Base-by-base conservation (phyloP, 2,888 invertebrate species). In the Anorthoa munda region DNA sequence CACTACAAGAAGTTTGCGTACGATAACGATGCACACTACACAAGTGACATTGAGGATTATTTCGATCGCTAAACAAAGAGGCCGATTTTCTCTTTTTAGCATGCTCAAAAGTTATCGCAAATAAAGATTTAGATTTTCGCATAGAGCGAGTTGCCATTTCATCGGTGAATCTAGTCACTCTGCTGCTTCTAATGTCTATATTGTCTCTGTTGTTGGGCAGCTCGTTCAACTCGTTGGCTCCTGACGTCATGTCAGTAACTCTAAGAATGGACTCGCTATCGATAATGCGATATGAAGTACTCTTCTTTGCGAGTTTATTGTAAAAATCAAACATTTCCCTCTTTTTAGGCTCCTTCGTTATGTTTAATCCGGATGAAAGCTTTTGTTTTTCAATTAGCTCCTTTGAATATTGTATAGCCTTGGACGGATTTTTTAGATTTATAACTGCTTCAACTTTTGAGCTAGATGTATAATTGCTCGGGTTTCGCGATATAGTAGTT, bases 161-260 rank as follows among this genome's bases (percentile, higher is more conserved):
- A 55, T 88, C 86, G 12, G 77, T 77, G 23, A 69, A 65, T 64
- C 74, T 79, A 12, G 70, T 50, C 9, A 11, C 13, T 50, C 0
- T 56, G 48, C n/a, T 50, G 39, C 26, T 45, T 59, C 9, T 78
- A 39, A 26, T 21, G 0, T 60, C 46, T 59, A 4, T 9, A 53
- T 59, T 53, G 15, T 53, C 39, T 45, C 12, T 60, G 15, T 26
- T 74, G 12, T 18, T 45, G 2, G 18, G 18, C 18, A 48, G 77
- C n/a, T 80, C 78, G 50, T 76, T 80, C 0, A 83, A 68, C 65
- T 86, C 87, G 46, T 88, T 86, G 15, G 86, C 88, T 26, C 86
- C 88, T 45, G 93, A 92, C 12, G 95, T 94, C 94, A 95, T 94
- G 70, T 96, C 94, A 46, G 95, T 95, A 11, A 95, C 93, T 89